phyloP scores from a whole-genome alignment of 2,113 vertebrate genomes.

The Atrichornis clamosus region DNA sequence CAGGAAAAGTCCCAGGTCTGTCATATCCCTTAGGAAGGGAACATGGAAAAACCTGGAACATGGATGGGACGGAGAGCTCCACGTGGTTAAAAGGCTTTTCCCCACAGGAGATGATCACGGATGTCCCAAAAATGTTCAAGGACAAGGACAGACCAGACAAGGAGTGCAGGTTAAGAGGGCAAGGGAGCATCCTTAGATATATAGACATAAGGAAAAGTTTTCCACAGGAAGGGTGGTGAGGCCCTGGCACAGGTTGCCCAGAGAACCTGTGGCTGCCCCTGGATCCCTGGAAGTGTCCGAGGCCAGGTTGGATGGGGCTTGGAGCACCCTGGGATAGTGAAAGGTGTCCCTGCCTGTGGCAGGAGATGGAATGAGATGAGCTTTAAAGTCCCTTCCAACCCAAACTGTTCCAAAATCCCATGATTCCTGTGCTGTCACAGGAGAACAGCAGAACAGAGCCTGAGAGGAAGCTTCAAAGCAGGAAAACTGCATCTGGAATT shows the following conservation, averaged over 20 bases:
- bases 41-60: background rate
- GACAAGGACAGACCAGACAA: background rate
- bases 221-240: background rate
- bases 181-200: background rate
- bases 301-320: background rate
- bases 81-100: background rate
- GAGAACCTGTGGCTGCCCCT: background rate
- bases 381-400: background rate
- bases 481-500: background rate
- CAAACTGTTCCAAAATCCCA: background rate
- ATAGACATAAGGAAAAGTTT: background rate
- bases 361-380: background rate
- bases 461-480: background rate
- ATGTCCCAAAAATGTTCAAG: background rate
- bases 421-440: background rate
- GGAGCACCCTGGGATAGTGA: background rate
- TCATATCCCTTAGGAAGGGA: rapidly evolving
- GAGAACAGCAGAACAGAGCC: background rate
- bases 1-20: background rate
- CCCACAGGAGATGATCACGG: background rate
- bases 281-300: background rate
- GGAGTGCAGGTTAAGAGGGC: background rate
- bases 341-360: background rate
- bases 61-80: background rate
- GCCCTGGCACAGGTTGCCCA: background rate